phyloP scores from a whole-genome alignment of 2,888 invertebrate genomes.

The Sisyra nigra region DNA sequence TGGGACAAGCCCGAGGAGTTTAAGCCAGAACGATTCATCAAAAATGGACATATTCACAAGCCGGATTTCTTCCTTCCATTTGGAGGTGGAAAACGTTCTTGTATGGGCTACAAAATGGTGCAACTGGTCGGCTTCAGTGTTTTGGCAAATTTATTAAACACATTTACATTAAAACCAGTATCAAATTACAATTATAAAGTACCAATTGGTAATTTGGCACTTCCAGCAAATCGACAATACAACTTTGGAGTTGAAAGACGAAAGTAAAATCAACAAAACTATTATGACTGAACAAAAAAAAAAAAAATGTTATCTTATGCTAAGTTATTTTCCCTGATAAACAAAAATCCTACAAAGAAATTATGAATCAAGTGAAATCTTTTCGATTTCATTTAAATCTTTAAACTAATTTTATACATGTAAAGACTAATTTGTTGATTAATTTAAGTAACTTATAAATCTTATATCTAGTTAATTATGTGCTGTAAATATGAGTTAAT shows the following conservation, averaged over 20 bases:
- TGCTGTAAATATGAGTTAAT: no score
- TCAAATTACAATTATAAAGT: slow-evolving; percentile 31
- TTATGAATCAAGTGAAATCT: no score
- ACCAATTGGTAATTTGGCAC: slow-evolving; percentile 36
- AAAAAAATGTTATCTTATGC: no score
- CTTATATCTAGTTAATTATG: no score
- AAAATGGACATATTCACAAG: slow-evolving; percentile 34
- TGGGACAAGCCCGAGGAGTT: slow-evolving; percentile 43
- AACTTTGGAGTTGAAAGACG: slow-evolving; percentile 30
- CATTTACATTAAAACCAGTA: slow-evolving; percentile 32
- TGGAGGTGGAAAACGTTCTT: slow-evolving; percentile 45
- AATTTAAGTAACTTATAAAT: no score
- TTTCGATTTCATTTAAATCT: no score
- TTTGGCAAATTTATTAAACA: slow-evolving; percentile 34
- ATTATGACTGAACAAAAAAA: no score
- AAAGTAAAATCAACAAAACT: not conserved
- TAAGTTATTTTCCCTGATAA: no score
- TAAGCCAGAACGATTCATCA: slow-evolving; percentile 43
- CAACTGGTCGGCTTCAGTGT: slow-evolving; percentile 38
- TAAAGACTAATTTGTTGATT: no score
- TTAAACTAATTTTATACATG: no score
- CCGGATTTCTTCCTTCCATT: slow-evolving; percentile 51
- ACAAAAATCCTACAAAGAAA: no score
- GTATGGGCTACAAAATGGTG: slow-evolving; percentile 52
- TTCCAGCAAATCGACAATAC: slow-evolving; percentile 31